A percentile compares a stretch with the other conserved stretches of the same genome.
Evolutionary conservation across 1,140 invertebrate species (phyloP).

Genomic region (Atta colombica): DNA sequence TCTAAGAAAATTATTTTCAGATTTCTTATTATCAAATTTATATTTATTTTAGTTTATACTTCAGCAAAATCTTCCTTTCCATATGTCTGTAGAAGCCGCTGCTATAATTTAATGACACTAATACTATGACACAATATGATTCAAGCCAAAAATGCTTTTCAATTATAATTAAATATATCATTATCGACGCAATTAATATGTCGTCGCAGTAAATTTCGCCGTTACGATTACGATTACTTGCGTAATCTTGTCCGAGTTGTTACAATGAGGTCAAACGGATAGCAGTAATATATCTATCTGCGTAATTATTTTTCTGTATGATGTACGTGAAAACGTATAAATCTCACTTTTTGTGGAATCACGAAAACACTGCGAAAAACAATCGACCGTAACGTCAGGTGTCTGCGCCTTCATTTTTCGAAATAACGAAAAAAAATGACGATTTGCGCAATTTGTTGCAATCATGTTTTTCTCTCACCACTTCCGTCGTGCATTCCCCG

Average conservation of each 20-base stretch:
- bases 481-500: not conserved
- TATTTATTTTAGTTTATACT: no score
- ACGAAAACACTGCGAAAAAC: no score
- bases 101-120: not conserved
- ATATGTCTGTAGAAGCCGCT: not conserved
- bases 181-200: not conserved
- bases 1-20: no score
- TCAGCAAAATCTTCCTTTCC: no score
- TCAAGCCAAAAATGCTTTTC: not conserved
- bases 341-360: not conserved
- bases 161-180: constrained; percentile 26
- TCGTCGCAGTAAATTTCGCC: not conserved
- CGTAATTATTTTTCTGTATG: not conserved
- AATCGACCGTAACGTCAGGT: not conserved
- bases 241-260: constrained; percentile 16
- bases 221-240: not conserved
- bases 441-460: not conserved
- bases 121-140: not conserved
- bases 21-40: no score
- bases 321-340: not conserved
- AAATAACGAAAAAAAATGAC: not conserved
- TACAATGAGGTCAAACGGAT: not conserved
- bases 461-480: not conserved
- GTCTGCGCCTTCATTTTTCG: not conserved
- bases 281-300: not conserved